Evolutionary conservation across 2,888 invertebrate species (phyloP).

Genomic region (Stenodera caucasica): DNA sequence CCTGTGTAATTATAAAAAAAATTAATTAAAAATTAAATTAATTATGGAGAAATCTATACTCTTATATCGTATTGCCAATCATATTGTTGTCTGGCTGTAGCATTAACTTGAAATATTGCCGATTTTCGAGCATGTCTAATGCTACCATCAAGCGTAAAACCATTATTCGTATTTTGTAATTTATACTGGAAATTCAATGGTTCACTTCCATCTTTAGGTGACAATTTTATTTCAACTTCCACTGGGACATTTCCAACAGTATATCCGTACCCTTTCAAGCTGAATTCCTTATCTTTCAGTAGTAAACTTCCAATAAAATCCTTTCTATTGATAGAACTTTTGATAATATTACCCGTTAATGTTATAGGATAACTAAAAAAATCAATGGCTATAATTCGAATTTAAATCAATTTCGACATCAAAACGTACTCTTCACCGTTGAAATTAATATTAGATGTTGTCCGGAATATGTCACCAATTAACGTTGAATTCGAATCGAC

Average conservation of each 20-base stretch:
- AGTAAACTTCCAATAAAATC: slow-evolving; percentile 55
- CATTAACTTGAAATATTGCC: slow-evolving; percentile 53
- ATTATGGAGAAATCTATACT: slow-evolving; percentile 36
- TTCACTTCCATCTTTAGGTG: slow-evolving; percentile 53
- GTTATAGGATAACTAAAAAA: slow-evolving; percentile 43
- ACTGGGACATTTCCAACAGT: slow-evolving; percentile 53
- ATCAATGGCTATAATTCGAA: slow-evolving; percentile 11
- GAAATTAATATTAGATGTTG: slow-evolving; percentile 43
- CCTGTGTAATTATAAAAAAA: slow-evolving; percentile 40
- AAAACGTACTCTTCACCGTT: slow-evolving; percentile 44
- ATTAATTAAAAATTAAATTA: slow-evolving; percentile 4
- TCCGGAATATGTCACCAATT: slow-evolving; percentile 42
- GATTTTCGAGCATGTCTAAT: slow-evolving; percentile 54
- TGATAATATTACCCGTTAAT: slow-evolving; percentile 36
- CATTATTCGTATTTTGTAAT: slow-evolving; percentile 46
- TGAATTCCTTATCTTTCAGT: slow-evolving; percentile 54
- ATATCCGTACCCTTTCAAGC: slow-evolving; percentile 54
- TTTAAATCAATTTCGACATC: slow-evolving; percentile 11
- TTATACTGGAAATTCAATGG: slow-evolving; percentile 48
- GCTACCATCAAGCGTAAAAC: slow-evolving; percentile 44
- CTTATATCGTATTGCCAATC: slow-evolving; percentile 56
- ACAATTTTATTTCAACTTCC: slow-evolving; percentile 54
- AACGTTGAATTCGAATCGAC: slow-evolving; percentile 46
- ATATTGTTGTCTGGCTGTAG: slow-evolving; percentile 48
- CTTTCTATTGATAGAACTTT: slow-evolving; percentile 37